Evolutionary conservation across 2,888 invertebrate genomes (phyloP).

Genomic region (Habroteleia sp.): DNA sequence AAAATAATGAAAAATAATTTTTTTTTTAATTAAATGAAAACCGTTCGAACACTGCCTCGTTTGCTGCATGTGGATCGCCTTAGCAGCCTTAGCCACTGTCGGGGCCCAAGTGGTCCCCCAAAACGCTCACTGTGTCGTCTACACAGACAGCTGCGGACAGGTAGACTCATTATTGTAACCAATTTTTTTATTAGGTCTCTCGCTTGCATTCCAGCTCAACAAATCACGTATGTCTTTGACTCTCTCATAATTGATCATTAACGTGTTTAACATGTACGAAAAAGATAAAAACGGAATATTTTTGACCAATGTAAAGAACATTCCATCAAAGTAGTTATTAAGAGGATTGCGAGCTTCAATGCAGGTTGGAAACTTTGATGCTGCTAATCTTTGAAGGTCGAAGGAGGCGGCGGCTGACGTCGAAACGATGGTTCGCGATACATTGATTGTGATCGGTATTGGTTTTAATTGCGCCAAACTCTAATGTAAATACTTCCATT

Average conservation of each 20-base stretch:
- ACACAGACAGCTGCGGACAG: slow-evolving; percentile 98
- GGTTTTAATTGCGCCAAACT: slow-evolving; percentile 14
- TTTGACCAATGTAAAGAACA: slow-evolving; percentile 5
- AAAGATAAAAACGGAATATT: too few relatives aligned
- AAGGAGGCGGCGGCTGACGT: slow-evolving; percentile 66
- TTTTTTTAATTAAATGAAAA: slow-evolving; percentile 72
- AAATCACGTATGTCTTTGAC: slow-evolving; percentile 55
- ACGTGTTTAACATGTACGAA: slow-evolving; percentile 9
- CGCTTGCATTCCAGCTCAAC: slow-evolving; percentile 73
- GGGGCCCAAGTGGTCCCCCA: slow-evolving; percentile 87
- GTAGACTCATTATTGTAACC: slow-evolving; percentile 85
- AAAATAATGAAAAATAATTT: slow-evolving; percentile 63
- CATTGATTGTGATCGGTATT: slow-evolving; percentile 21
- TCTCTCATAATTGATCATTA: slow-evolving; percentile 27
- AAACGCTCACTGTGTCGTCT: slow-evolving; percentile 96
- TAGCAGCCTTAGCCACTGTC: slow-evolving; percentile 83
- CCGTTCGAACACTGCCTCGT: slow-evolving; percentile 82
- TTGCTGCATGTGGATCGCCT: slow-evolving; percentile 84
- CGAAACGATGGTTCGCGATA: slow-evolving; percentile 38
- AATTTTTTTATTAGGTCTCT: slow-evolving; percentile 80
- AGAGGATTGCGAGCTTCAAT: slow-evolving; percentile 68
- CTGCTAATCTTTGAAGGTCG: slow-evolving; percentile 80
- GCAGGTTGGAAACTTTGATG: slow-evolving; percentile 78
- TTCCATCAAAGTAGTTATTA: slow-evolving; percentile 28
- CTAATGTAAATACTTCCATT: slow-evolving; percentile 12